Conservation (phyloP, 2,113 vertebrate genomes). For the Ovibos moschatus region DNA sequence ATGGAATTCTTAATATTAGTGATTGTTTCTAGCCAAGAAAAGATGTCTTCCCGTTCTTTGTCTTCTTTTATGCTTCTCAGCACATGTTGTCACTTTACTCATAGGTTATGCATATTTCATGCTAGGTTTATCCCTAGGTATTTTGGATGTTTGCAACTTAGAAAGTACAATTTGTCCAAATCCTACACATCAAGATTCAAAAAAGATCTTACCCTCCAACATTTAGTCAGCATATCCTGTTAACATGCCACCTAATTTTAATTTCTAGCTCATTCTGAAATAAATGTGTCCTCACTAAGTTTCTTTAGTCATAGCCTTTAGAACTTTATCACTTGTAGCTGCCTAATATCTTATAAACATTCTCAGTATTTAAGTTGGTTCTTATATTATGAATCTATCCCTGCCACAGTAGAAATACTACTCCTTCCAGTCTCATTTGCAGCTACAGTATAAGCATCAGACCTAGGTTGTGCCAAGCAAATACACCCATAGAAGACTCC, state of each 20-base stretch:
- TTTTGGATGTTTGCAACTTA: conserved; percentile 33
- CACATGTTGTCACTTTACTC: background rate
- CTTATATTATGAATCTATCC: background rate
- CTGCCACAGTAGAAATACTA: background rate
- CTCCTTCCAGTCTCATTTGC: background rate
- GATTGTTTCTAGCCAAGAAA: background rate
- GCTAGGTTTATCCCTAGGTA: background rate
- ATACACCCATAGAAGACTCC: background rate
- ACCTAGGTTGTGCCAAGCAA: background rate
- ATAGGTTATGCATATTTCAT: background rate
- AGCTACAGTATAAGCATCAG: background rate
- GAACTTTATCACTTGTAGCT: conserved; percentile 22
- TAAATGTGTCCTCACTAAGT: conserved; percentile 1
- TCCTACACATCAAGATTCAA: conserved; percentile 3
- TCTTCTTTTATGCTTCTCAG: background rate
- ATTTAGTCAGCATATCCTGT: background rate
- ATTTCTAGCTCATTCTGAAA: conserved; percentile 32
- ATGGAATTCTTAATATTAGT: background rate
- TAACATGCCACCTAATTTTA: conserved; percentile 29
- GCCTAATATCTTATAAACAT: conserved; percentile 23
- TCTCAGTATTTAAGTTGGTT: conserved; percentile 39
- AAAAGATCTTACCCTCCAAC: conserved; percentile 9
- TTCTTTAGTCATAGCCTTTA: conserved; percentile 27
- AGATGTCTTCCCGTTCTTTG: background rate
- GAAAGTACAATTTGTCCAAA: conserved; percentile 38